phyloP scores from a whole-genome alignment of 2,797 vertebrate genomes.

The Coccyzus lansbergi region DNA sequence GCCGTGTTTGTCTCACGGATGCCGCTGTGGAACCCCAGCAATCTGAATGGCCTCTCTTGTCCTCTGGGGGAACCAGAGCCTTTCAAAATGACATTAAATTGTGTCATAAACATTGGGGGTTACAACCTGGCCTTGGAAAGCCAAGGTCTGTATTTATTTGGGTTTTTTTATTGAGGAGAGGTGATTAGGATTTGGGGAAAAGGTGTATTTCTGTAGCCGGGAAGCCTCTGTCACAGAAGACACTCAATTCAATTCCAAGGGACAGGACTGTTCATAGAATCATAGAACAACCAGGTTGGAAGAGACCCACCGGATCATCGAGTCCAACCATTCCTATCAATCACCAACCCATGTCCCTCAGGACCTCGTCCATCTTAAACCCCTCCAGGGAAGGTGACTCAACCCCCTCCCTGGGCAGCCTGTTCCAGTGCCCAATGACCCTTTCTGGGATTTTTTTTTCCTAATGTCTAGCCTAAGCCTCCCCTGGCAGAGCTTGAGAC shows the following conservation, averaged over 20 bases:
- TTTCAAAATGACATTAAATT: neutral
- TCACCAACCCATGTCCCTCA: too few species aligned
- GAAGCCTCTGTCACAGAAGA: neutral
- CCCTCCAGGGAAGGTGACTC: too few species aligned
- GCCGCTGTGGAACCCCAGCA: neutral
- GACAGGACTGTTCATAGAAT: accelerated
- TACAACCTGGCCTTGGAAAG: neutral
- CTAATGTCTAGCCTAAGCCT: too few species aligned
- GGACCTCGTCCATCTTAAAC: too few species aligned
- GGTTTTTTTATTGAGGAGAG: neutral
- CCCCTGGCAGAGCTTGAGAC: too few species aligned
- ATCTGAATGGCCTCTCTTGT: accelerated
- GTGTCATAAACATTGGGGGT: accelerated
- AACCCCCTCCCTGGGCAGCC: too few species aligned
- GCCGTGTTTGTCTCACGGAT: accelerated
- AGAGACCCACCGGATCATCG: too few species aligned
- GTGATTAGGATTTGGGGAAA: neutral
- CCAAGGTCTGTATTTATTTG: neutral
- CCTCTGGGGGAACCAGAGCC: neutral
- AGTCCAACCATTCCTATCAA: too few species aligned
- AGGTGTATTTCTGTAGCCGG: neutral
- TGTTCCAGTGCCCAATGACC: too few species aligned
- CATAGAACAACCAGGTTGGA: too few species aligned
- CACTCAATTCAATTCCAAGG: neutral
- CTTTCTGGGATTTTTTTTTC: too few species aligned